These are phyloP conservation scores for Phalacrocorax brasilianus DNA, from an alignment of 2,113 vertebrate genomes.

Conservation along the genomic window DNA sequence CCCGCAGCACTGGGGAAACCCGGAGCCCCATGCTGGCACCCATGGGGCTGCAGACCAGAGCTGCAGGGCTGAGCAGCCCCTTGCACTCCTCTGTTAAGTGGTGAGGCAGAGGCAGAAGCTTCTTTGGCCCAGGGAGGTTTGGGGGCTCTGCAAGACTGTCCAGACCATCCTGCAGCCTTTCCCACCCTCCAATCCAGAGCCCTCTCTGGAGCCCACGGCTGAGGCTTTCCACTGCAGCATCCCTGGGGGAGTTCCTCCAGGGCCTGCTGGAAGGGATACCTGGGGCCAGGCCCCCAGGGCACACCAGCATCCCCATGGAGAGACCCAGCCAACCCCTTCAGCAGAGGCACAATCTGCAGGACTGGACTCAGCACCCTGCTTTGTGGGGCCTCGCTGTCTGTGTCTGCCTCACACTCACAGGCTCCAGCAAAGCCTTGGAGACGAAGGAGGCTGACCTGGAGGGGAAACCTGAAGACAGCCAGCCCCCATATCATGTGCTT, in stretches of 20 bases:
- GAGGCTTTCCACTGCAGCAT: background rate
- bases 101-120: background rate
- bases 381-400: background rate
- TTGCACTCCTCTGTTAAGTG: background rate
- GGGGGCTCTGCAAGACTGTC: rapidly evolving
- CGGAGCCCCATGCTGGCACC: rapidly evolving
- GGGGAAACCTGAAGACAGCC: background rate
- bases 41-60: rapidly evolving
- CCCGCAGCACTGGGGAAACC: rapidly evolving
- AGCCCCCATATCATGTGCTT: conserved; percentile 65
- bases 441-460: background rate
- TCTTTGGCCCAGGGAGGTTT: background rate
- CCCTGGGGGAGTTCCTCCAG: background rate
- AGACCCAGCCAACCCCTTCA: no score
- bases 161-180: background rate
- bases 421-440: background rate
- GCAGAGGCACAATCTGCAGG: background rate
- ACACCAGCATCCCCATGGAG: background rate
- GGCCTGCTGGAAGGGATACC: background rate
- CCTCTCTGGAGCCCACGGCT: background rate
- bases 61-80: background rate
- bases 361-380: background rate
- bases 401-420: conserved; percentile 43
- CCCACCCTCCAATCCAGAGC: background rate
- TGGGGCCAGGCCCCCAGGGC: rapidly evolving